These are phyloP conservation scores for Perca fluviatilis DNA, from an alignment of 2,113 vertebrate species.

Conservation along the genomic window DNA sequence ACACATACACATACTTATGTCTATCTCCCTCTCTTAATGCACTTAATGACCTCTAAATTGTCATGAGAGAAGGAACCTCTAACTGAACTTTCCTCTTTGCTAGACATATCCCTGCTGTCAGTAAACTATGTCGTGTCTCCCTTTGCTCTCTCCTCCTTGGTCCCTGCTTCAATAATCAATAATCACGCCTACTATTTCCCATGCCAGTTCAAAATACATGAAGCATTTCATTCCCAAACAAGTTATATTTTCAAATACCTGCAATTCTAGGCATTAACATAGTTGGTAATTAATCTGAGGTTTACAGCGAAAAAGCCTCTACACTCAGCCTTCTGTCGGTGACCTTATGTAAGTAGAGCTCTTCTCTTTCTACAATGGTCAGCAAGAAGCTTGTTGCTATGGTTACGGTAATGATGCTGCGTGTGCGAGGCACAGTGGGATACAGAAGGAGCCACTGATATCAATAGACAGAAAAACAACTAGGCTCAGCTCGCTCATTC, in stretches of 20 bases:
- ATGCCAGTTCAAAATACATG: not conserved
- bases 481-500: constrained; percentile 5
- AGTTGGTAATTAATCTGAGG: not conserved
- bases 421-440: constrained; percentile 16
- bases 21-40: constrained; percentile 1
- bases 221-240: not conserved
- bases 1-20: constrained; percentile 5
- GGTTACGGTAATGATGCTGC: constrained; percentile 62
- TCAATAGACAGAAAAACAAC: constrained; percentile 25
- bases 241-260: not conserved
- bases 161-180: not conserved
- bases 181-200: not conserved
- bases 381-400: constrained; percentile 62
- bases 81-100: constrained; percentile 24
- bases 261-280: not conserved
- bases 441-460: constrained; percentile 19
- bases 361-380: constrained; percentile 24
- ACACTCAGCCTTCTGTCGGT: not conserved
- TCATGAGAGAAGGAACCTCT: not conserved
- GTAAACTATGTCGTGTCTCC: not conserved
- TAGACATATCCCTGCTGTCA: constrained; percentile 6
- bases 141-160: not conserved
- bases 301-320: not conserved
- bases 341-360: constrained; percentile 13
- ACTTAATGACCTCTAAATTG: constrained; percentile 11